Percentiles rank a stretch among this genome's conserved stretches.
Evolutionary conservation across 1,140 invertebrate species (phyloP).

Genomic region (Drosophila punjabiensis): DNA sequence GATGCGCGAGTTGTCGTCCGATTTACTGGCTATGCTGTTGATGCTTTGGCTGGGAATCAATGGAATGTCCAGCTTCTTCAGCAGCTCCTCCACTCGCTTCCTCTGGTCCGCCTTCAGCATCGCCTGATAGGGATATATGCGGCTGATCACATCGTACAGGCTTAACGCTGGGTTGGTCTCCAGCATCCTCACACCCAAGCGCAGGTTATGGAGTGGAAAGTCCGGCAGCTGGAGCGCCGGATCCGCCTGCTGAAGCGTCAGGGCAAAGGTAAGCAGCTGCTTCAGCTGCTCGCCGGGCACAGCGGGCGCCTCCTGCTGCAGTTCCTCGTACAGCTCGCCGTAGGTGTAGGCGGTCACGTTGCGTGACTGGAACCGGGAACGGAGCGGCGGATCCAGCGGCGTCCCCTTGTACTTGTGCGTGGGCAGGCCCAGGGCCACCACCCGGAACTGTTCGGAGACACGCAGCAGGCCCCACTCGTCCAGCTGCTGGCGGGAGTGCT

Average conservation of each 20-base stretch:
- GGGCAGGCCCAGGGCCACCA: constrained; percentile 95
- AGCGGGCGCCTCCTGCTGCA: constrained; percentile 87
- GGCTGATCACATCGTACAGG: constrained; percentile 89
- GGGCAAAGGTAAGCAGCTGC: constrained; percentile 91
- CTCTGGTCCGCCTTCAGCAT: constrained; percentile 91
- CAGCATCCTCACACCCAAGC: constrained; percentile 89
- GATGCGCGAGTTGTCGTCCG: constrained; percentile 21
- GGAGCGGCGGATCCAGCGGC: constrained; percentile 96
- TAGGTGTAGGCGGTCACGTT: constrained; percentile 89
- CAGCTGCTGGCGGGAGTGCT: constrained; percentile 88
- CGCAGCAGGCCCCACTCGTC: constrained; percentile 94
- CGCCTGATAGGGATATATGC: constrained; percentile 93
- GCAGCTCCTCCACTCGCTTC: constrained; percentile 89
- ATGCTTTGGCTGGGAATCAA: constrained; percentile 30
- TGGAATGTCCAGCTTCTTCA: constrained; percentile 88
- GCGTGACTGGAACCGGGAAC: constrained; percentile 97
- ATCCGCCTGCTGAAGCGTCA: constrained; percentile 90
- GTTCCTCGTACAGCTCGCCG: constrained; percentile 87
- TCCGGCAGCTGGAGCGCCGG: constrained; percentile 92
- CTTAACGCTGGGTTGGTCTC: constrained; percentile 87
- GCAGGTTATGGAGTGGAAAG: constrained; percentile 95
- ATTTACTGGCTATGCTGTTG: constrained; percentile 38
- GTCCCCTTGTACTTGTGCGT: constrained; percentile 96
- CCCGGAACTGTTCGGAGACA: constrained; percentile 96
- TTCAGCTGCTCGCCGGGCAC: constrained; percentile 88